These are phyloP conservation scores for Cossypha polioptera DNA, from an alignment of 2,797 vertebrate species.

Conservation along the genomic window DNA sequence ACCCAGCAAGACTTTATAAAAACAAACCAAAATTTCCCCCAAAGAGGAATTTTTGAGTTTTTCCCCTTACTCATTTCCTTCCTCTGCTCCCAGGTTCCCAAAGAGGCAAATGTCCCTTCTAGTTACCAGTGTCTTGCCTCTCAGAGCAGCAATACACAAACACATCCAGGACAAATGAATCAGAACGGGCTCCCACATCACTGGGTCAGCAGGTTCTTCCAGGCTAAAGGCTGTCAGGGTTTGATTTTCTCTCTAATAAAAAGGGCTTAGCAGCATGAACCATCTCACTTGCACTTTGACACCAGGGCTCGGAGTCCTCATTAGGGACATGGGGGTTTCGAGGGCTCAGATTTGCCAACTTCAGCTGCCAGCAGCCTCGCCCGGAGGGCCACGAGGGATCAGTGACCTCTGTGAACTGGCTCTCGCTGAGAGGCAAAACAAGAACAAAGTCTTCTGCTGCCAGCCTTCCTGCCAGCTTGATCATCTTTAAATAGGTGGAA, in stretches of 20 bases:
- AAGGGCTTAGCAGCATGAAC: neutral
- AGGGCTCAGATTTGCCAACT: neutral
- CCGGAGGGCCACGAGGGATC: neutral
- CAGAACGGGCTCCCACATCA: neutral
- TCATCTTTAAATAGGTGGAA: slow-evolving; percentile 68
- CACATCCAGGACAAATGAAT: neutral
- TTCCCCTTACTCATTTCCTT: slow-evolving; percentile 57
- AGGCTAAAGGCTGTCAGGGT: neutral
- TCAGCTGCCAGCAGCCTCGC: neutral
- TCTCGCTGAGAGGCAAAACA: slow-evolving; percentile 59
- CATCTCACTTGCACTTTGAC: slow-evolving; percentile 35
- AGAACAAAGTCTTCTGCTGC: slow-evolving; percentile 55
- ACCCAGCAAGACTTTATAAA: slow-evolving; percentile 27
- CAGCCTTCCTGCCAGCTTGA: slow-evolving; percentile 65
- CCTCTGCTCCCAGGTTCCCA: slow-evolving; percentile 33
- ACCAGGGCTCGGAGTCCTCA: neutral
- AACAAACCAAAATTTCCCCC: slow-evolving; percentile 31
- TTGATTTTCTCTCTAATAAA: slow-evolving; percentile 32
- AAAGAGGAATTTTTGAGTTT: neutral
- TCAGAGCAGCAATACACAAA: slow-evolving; percentile 5
- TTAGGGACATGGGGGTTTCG: neutral
- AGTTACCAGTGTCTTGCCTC: neutral
- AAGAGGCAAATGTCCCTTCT: slow-evolving; percentile 2
- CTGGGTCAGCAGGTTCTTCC: slow-evolving; percentile 33
- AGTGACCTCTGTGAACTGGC: slow-evolving; percentile 17